These are phyloP conservation scores for Characodon lateralis DNA, from an alignment of 2,797 vertebrate species.

Conservation along the genomic window DNA sequence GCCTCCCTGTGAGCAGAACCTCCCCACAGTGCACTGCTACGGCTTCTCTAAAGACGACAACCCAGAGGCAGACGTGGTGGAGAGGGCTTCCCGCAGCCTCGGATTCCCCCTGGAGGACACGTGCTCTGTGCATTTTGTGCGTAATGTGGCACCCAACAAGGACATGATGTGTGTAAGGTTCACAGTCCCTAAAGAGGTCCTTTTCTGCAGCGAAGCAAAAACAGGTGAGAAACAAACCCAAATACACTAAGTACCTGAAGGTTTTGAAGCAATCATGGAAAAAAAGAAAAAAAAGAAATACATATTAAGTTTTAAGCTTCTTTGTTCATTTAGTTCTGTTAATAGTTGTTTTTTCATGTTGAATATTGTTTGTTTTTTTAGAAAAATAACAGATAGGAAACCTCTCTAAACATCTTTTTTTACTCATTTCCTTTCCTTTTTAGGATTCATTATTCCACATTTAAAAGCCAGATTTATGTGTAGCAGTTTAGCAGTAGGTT, in stretches of 20 bases:
- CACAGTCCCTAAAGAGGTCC: conserved; percentile 82
- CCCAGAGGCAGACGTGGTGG: conserved; percentile 82
- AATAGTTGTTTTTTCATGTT: no score
- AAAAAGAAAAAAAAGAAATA: no score
- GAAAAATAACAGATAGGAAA: not conserved
- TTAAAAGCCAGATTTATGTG: not conserved
- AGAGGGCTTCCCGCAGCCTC: conserved; percentile 80
- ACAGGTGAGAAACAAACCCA: conserved; percentile 77
- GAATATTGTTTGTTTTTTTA: not conserved
- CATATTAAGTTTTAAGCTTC: no score
- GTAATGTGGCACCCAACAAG: conserved; percentile 95
- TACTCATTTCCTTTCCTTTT: not conserved
- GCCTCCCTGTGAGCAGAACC: conserved; percentile 34
- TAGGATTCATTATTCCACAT: not conserved
- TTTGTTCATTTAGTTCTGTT: no score
- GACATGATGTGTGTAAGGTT: conserved; percentile 96
- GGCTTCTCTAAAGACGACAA: conserved; percentile 90
- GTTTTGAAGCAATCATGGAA: no score
- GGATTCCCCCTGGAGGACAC: conserved; percentile 79
- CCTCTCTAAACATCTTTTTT: not conserved
- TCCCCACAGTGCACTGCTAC: conserved; percentile 92
- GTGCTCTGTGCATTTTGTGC: conserved; percentile 87
- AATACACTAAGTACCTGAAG: not conserved
- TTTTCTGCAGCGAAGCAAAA: conserved; percentile 77
- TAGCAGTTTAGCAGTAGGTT: not conserved